These are phyloP conservation scores for Nineta flava DNA, from an alignment of 2,888 invertebrate genomes.

Conservation along the genomic window DNA sequence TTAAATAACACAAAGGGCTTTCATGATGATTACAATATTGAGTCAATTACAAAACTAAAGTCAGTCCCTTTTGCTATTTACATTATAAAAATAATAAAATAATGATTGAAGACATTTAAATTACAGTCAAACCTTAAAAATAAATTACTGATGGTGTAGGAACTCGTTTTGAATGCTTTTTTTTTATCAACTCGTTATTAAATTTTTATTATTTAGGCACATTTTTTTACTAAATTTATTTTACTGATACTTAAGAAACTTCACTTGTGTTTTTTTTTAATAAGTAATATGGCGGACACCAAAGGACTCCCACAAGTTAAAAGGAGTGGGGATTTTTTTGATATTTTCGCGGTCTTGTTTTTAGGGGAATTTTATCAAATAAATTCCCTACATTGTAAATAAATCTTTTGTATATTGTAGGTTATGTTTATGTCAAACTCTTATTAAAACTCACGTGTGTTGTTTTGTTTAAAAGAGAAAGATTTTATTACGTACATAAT, in stretches of 20 bases:
- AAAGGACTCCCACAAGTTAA: background rate
- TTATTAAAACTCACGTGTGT: background rate
- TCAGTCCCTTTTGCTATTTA: background rate
- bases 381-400: background rate
- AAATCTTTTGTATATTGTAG: background rate
- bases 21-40: background rate
- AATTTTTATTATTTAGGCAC: background rate
- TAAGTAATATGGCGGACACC: background rate
- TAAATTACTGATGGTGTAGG: background rate
- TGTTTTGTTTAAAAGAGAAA: background rate
- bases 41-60: too few species aligned
- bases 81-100: background rate
- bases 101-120: background rate
- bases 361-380: background rate
- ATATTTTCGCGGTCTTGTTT: background rate
- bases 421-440: background rate
- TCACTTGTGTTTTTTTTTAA: background rate
- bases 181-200: too few species aligned
- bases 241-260: background rate
- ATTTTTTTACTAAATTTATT: background rate
- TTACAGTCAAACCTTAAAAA: background rate
- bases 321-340: background rate
- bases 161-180: background rate
- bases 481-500: conserved; percentile 32
- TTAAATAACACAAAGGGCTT: background rate